Conservation (phyloP, 2,113 vertebrate species). For the Periophthalmus modestus region DNA sequence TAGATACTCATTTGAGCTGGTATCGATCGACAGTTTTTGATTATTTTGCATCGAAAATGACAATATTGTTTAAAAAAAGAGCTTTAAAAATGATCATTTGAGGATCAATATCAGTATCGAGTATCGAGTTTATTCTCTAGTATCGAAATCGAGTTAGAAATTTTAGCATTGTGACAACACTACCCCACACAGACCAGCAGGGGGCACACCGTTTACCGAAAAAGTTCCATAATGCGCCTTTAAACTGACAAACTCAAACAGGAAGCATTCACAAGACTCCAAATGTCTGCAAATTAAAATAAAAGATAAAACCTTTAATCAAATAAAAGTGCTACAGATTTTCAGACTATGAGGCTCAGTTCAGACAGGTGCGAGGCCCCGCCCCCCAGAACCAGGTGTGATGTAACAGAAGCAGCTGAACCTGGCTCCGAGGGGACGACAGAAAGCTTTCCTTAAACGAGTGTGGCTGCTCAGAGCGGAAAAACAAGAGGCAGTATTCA, state of each 20-base stretch:
- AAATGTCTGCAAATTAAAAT: slow-evolving; percentile 26
- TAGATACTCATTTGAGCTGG: no score
- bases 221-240: not conserved
- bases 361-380: slow-evolving; percentile 34
- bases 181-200: not conserved
- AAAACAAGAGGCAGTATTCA: not conserved
- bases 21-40: no score
- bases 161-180: not conserved
- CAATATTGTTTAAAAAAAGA: no score
- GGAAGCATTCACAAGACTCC: slow-evolving; percentile 35
- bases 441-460: slow-evolving; percentile 21
- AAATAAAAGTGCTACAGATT: slow-evolving; percentile 66
- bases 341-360: slow-evolving; percentile 38
- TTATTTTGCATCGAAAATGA: no score
- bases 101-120: no score
- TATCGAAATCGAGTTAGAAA: no score
- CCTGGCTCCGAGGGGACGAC: slow-evolving; percentile 35
- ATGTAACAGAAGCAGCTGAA: slow-evolving; percentile 37
- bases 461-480: slow-evolving; percentile 19
- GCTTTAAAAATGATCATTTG: no score
- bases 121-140: no score
- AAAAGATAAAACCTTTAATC: not conserved
- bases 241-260: slow-evolving; percentile 46
- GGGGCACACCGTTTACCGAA: not conserved
- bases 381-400: slow-evolving; percentile 38